Percentiles rank a stretch among this genome's conserved stretches.
Conservation (phyloP, 2,797 vertebrate species). For the Danio albolineatus region DNA sequence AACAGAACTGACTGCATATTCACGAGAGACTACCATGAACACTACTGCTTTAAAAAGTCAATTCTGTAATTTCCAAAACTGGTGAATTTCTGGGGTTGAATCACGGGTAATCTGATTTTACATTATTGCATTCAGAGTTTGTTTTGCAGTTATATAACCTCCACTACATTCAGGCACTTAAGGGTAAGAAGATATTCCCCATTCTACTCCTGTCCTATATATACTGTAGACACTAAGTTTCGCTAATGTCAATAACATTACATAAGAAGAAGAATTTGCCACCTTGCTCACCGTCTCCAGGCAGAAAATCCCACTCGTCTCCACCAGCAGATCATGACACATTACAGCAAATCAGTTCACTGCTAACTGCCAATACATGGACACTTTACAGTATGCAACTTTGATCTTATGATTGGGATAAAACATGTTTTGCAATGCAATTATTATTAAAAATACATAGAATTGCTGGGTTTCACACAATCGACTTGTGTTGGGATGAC, state of each 20-base stretch:
- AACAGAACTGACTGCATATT: not conserved
- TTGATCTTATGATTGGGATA: not conserved
- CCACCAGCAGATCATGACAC: not conserved
- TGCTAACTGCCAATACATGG: not conserved
- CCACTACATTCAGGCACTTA: not conserved
- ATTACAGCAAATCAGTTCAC: not conserved
- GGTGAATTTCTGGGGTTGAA: slow-evolving; percentile 6
- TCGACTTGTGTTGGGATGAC: too few species aligned
- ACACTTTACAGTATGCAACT: not conserved
- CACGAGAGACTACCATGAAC: not conserved
- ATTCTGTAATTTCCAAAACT: not conserved
- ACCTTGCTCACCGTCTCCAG: not conserved
- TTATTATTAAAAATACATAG: too few species aligned
- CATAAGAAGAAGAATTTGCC: not conserved
- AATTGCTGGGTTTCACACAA: too few species aligned
- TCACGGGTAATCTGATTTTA: slow-evolving; percentile 19
- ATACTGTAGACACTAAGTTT: not conserved
- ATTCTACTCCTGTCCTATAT: not conserved
- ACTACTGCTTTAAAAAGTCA: not conserved
- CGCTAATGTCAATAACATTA: not conserved
- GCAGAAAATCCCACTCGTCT: not conserved
- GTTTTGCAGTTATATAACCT: slow-evolving; percentile 27
- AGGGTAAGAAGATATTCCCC: slow-evolving; percentile 9
- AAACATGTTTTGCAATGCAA: not conserved
- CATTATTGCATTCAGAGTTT: slow-evolving; percentile 34